These are phyloP conservation scores for Girardinichthys multiradiatus DNA, from an alignment of 2,113 vertebrate species.

Conservation along the genomic window DNA sequence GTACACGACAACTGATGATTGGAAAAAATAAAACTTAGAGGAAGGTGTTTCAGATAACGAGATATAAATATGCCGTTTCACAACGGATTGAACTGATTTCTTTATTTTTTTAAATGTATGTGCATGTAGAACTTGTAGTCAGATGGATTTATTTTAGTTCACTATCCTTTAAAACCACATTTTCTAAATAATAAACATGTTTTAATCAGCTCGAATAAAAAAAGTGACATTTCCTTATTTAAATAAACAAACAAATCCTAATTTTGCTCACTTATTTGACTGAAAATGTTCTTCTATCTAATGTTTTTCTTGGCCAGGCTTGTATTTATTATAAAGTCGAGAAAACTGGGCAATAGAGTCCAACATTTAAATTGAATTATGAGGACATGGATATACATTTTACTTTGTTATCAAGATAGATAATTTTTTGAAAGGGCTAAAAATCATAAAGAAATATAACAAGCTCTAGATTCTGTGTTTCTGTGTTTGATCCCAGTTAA, in stretches of 20 bases:
- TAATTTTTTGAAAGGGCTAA: no score
- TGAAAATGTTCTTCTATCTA: neutral
- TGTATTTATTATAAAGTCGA: neutral
- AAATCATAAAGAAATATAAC: no score
- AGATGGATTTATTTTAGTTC: neutral
- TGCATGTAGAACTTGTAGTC: neutral
- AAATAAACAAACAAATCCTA: neutral
- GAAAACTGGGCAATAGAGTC: neutral
- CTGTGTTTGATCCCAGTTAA: no score
- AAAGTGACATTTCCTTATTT: no score
- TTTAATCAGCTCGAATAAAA: neutral
- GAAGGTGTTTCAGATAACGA: neutral
- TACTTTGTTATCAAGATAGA: no score
- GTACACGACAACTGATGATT: rapidly evolving
- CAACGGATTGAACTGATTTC: neutral
- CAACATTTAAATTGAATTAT: neutral
- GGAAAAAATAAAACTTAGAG: neutral
- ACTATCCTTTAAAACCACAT: neutral
- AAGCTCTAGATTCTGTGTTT: no score
- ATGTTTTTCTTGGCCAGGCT: neutral
- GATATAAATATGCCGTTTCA: neutral
- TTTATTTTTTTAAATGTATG: neutral
- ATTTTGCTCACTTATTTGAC: neutral
- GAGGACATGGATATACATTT: no score
- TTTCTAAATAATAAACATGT: neutral